Conservation (phyloP, 92 coral and sea anemone species). For the Bergia puertoricense region DNA sequence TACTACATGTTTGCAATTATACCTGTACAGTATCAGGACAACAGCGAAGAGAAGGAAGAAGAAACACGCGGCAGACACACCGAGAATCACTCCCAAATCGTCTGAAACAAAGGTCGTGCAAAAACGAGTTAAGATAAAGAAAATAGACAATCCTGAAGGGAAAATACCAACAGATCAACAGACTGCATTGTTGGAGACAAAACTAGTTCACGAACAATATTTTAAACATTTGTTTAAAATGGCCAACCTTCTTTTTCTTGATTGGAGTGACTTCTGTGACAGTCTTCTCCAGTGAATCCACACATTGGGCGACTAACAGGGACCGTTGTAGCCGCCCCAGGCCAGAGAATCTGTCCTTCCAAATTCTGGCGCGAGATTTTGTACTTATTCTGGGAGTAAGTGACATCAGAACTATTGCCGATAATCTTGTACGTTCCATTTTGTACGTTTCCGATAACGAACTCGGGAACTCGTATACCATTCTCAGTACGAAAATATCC, state of each 20-base stretch:
- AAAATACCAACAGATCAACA: neutral
- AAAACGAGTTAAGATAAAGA: neutral
- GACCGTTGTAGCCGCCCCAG: constrained; percentile 51
- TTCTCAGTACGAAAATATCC: constrained; percentile 64
- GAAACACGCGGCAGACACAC: constrained; percentile 56
- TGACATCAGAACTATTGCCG: constrained; percentile 43
- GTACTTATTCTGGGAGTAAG: constrained; percentile 16
- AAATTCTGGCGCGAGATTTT: neutral
- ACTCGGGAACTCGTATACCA: constrained; percentile 72
- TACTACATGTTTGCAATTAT: neutral
- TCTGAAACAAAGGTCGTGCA: constrained; percentile 41
- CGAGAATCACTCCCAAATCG: constrained; percentile 48
- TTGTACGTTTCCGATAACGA: constrained; percentile 74
- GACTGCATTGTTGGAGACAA: too few species aligned
- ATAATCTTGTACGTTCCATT: constrained; percentile 58
- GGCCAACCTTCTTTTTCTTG: constrained; percentile 6
- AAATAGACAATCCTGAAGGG: neutral
- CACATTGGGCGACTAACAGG: constrained; percentile 69
- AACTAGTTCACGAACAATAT: neutral
- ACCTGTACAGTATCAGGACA: constrained; percentile 27
- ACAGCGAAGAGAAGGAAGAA: constrained; percentile 35
- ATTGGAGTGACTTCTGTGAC: neutral
- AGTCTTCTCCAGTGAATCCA: constrained; percentile 62
- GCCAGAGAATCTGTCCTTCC: constrained; percentile 57
- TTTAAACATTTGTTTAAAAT: neutral